phyloP scores from a whole-genome alignment of 2,113 vertebrate species.

The Gymnobelideus leadbeateri region DNA sequence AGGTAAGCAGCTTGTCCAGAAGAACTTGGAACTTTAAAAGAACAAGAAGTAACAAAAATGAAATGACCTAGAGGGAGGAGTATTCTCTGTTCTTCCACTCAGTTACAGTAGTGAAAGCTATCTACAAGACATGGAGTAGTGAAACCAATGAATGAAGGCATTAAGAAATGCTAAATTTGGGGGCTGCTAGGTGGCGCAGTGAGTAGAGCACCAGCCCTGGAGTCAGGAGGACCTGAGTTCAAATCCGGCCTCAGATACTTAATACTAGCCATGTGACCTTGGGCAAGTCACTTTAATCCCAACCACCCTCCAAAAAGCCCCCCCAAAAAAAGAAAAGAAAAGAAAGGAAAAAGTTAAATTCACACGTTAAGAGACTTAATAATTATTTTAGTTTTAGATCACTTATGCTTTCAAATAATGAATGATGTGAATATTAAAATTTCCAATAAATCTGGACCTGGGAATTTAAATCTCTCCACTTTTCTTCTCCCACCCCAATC shows the following conservation, averaged over 20 bases:
- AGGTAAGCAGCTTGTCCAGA: neutral
- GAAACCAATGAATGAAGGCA: constrained; percentile 14
- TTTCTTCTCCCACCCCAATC: neutral
- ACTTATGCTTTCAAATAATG: constrained; percentile 55
- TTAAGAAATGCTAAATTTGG: neutral
- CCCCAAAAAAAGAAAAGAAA: no score
- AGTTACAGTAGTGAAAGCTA: neutral
- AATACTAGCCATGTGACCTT: no score
- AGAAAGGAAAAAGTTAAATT: neutral
- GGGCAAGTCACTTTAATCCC: no score
- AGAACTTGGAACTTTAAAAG: no score
- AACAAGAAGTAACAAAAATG: no score
- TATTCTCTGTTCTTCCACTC: neutral
- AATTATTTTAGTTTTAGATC: constrained; percentile 21
- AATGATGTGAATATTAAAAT: constrained; percentile 7
- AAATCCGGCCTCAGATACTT: no score
- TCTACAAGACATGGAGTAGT: neutral
- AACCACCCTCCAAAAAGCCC: no score
- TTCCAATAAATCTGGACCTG: constrained; percentile 53
- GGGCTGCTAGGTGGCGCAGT: no score
- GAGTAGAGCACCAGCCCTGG: no score
- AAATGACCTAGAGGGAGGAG: neutral
- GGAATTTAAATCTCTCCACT: constrained; percentile 28
- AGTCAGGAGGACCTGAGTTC: no score
- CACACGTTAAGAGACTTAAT: constrained; percentile 23